Percentiles rank a stretch among this genome's conserved stretches.
Conservation (phyloP, 2,797 vertebrate species). For the Remorina albescens region DNA sequence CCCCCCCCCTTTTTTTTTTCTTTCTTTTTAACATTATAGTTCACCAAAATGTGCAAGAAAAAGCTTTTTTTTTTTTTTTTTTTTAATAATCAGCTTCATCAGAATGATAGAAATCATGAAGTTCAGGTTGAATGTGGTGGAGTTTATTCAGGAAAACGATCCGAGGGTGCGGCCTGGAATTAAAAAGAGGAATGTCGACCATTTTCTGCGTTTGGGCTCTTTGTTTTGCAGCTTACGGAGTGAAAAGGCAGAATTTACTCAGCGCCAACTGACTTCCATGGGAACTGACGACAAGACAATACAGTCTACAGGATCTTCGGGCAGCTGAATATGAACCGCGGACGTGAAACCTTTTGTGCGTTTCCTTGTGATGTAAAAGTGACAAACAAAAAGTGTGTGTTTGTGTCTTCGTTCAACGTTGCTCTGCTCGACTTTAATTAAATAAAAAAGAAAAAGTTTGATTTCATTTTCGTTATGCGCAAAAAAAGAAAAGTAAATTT, state of each 20-base stretch:
- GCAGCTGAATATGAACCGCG: neutral
- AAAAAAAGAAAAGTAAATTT: neutral
- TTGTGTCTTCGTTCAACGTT: neutral
- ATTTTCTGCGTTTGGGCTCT: conserved; percentile 36
- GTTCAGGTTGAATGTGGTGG: neutral
- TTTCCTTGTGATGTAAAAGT: conserved; percentile 8
- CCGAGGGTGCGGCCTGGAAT: conserved; percentile 41
- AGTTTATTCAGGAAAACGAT: neutral
- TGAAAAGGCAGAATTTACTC: conserved; percentile 52
- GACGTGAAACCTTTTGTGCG: conserved; percentile 12
- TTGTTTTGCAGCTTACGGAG: conserved; percentile 59
- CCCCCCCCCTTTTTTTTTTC: too few species aligned
- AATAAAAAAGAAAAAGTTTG: neutral
- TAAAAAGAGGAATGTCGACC: conserved; percentile 21
- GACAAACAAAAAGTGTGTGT: conserved; percentile 21
- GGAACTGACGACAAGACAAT: conserved; percentile 56
- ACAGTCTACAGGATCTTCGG: neutral
- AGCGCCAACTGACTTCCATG: conserved; percentile 50
- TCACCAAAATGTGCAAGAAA: conserved; percentile 2
- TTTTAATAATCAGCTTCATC: neutral
- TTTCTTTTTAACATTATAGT: too few species aligned
- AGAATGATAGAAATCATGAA: neutral
- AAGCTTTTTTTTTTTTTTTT: too few species aligned
- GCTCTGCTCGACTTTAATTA: neutral
- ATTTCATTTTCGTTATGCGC: too few species aligned